These are phyloP conservation scores for Ophioninae sp. DNA, from an alignment of 2,888 invertebrate species.

Conservation along the genomic window DNA sequence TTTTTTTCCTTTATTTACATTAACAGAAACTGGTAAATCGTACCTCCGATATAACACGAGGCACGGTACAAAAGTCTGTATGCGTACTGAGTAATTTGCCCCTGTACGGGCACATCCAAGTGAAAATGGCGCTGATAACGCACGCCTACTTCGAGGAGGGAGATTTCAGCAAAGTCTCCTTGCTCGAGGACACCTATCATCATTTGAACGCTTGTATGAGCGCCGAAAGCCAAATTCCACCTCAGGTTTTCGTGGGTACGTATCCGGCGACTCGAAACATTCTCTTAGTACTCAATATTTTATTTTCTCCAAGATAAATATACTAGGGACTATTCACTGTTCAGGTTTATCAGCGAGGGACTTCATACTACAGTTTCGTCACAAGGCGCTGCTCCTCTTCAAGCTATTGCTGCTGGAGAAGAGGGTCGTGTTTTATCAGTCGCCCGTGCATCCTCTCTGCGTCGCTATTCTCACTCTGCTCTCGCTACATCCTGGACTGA, in stretches of 20 bases:
- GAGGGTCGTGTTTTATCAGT: slow-evolving; percentile 94
- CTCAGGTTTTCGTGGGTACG: slow-evolving; percentile 87
- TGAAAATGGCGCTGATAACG: slow-evolving; percentile 97
- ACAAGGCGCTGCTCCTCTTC: slow-evolving; percentile 95
- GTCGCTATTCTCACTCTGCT: slow-evolving; percentile 92
- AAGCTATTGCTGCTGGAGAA: slow-evolving; percentile 95
- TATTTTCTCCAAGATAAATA: neutral
- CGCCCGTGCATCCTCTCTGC: slow-evolving; percentile 95
- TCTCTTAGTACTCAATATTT: neutral
- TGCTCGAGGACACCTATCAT: slow-evolving; percentile 94
- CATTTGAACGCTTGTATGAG: slow-evolving; percentile 93
- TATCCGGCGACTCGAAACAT: neutral
- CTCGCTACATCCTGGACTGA: slow-evolving; percentile 94
- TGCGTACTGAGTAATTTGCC: slow-evolving; percentile 96
- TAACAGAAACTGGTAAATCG: slow-evolving; percentile 93
- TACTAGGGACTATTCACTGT: slow-evolving; percentile 5
- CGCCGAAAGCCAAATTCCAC: slow-evolving; percentile 83
- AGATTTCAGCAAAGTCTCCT: slow-evolving; percentile 93
- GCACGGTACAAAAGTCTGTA: slow-evolving; percentile 98
- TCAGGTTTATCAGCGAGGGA: slow-evolving; percentile 92
- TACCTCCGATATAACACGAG: slow-evolving; percentile 97
- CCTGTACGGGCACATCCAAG: slow-evolving; percentile 96
- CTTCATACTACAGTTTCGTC: slow-evolving; percentile 92
- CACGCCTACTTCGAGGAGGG: slow-evolving; percentile 98
- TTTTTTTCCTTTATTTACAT: neutral